phyloP scores from a whole-genome alignment of 2,797 vertebrate genomes.

The Acrocephalus scirpaceus region DNA sequence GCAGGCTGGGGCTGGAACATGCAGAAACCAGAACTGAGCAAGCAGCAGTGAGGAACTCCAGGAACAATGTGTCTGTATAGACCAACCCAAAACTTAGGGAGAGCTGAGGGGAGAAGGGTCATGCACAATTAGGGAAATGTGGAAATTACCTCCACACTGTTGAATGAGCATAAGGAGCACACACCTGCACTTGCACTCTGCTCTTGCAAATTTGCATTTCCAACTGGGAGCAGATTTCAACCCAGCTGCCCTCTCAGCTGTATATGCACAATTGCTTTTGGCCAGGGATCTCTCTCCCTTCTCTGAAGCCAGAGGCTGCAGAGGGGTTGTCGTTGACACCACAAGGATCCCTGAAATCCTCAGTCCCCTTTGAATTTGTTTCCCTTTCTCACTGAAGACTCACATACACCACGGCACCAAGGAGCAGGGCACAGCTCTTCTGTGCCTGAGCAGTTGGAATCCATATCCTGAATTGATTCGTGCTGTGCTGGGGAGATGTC shows the following conservation, averaged over 20 bases:
- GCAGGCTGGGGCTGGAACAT: background rate
- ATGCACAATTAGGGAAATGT: background rate
- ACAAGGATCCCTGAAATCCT: background rate
- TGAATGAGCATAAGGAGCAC: background rate
- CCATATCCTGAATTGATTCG: background rate
- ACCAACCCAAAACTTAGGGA: background rate
- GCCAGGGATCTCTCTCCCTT: background rate
- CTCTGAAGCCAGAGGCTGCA: background rate
- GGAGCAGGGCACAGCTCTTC: background rate
- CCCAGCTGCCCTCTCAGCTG: background rate
- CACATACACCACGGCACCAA: fast-evolving
- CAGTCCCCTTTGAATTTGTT: background rate
- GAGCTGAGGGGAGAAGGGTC: background rate
- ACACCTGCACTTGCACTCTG: background rate
- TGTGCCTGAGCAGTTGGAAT: fast-evolving
- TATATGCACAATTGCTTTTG: background rate
- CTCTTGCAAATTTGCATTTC: background rate
- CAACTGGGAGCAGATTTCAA: background rate
- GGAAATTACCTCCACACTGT: background rate
- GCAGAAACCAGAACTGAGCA: background rate
- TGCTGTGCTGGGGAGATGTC: background rate
- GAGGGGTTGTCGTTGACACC: background rate
- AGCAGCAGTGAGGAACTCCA: background rate
- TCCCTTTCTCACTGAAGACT: background rate
- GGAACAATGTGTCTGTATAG: background rate